These are phyloP conservation scores for Scolopax mira DNA, from an alignment of 2,113 vertebrate genomes.

Conservation along the genomic window DNA sequence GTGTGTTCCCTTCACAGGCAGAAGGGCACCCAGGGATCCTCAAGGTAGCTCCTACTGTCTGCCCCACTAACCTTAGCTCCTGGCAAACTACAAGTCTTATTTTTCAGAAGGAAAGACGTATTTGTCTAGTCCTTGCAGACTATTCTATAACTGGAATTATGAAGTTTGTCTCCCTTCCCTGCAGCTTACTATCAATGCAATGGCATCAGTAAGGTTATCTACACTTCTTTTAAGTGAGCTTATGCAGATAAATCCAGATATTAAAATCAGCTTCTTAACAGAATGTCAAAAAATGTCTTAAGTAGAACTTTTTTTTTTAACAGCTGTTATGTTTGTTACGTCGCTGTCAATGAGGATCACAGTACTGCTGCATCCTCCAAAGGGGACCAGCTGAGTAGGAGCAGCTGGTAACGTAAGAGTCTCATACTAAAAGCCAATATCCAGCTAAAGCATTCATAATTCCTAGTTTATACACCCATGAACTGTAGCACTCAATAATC, in stretches of 20 bases:
- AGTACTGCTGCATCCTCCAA: neutral
- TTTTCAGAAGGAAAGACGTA: neutral
- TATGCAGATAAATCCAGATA: neutral
- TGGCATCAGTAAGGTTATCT: neutral
- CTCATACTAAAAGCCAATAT: conserved; percentile 11
- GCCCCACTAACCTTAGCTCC: neutral
- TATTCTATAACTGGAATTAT: neutral
- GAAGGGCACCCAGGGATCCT: neutral
- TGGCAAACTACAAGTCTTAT: neutral
- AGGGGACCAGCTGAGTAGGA: neutral
- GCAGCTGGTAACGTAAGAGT: neutral
- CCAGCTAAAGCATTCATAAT: neutral
- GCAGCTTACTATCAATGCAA: neutral
- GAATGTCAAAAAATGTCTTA: neutral
- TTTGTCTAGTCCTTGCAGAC: neutral
- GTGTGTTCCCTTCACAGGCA: neutral
- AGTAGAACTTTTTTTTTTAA: neutral
- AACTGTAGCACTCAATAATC: neutral
- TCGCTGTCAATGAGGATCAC: neutral
- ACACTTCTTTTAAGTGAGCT: neutral
- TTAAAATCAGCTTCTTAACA: conserved; percentile 37
- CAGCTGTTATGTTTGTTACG: conserved; percentile 24
- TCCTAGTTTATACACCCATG: neutral
- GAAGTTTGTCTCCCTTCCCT: neutral
- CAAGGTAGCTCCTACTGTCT: neutral